A percentile compares a stretch with the other conserved stretches of the same genome.
Conservation (phyloP, 1,140 invertebrate species). For the silkworm (Bombyx mori) region ASM3026992v2 NC_085109.1:11294001-11294500, state of each 20-base stretch:
- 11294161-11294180: conserved; percentile 33
- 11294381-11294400: conserved; percentile 66
- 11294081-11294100: conserved; percentile 39
- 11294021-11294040: conserved; percentile 12
- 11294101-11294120: conserved; percentile 38
- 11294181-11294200: conserved; percentile 53
- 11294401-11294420: conserved; percentile 65
- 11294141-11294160: conserved; percentile 27
- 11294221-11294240: conserved; percentile 30
- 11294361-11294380: conserved; percentile 66
- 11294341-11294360: conserved; percentile 54
- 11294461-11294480: conserved; percentile 50
- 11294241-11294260: conserved; percentile 35
- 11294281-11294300: conserved; percentile 47
- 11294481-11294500: conserved; percentile 20
- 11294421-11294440: conserved; percentile 65
- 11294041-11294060: conserved; percentile 27
- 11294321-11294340: conserved; percentile 71
- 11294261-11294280: conserved; percentile 50
- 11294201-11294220: conserved; percentile 42
- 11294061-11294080: conserved; percentile 27
- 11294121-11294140: conserved; percentile 37
- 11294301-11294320: conserved; percentile 49
- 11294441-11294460: conserved; percentile 59
- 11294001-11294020: background rate